Evolutionary conservation across 2,888 invertebrate genomes (phyloP).

Genomic region (Epinotia demarniana): DNA sequence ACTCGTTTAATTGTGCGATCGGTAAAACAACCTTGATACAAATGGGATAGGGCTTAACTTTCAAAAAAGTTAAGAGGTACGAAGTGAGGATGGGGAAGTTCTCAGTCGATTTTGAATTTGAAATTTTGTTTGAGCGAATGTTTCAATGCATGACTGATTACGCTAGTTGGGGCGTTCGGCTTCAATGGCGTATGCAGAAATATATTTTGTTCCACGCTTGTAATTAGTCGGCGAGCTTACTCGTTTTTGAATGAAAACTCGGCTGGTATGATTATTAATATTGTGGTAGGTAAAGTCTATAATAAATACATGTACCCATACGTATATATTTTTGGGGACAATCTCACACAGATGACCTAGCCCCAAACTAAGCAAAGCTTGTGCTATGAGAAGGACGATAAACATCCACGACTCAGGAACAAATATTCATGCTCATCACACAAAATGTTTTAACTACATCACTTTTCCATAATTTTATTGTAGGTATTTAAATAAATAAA

Average conservation of each 20-base stretch:
- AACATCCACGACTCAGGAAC: too few relatives aligned
- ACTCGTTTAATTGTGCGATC: background rate
- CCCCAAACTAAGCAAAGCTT: too few relatives aligned
- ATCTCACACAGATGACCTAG: too few relatives aligned
- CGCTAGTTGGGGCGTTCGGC: conserved; percentile 47
- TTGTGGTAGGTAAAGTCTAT: background rate
- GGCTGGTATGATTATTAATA: conserved; percentile 1
- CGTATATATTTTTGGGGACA: too few relatives aligned
- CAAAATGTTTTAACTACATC: too few relatives aligned
- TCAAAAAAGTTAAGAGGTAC: background rate
- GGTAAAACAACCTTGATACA: background rate
- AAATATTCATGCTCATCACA: too few relatives aligned
- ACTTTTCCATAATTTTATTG: too few relatives aligned
- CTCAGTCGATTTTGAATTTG: conserved; percentile 65
- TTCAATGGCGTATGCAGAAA: conserved; percentile 39
- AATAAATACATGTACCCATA: too few relatives aligned
- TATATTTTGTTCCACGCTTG: conserved; percentile 28
- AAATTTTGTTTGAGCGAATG: conserved; percentile 74
- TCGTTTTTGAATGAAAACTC: conserved; percentile 21
- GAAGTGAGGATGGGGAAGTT: background rate
- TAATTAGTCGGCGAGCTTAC: conserved; percentile 28
- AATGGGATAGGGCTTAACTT: background rate
- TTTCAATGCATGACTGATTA: conserved; percentile 66
- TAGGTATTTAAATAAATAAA: too few relatives aligned
- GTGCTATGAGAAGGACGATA: too few relatives aligned